Evolutionary conservation across 2,888 invertebrate species (phyloP), one percentile per base, ranked within the genome.

Genomic region (Drosophila mayaguana): DNA sequence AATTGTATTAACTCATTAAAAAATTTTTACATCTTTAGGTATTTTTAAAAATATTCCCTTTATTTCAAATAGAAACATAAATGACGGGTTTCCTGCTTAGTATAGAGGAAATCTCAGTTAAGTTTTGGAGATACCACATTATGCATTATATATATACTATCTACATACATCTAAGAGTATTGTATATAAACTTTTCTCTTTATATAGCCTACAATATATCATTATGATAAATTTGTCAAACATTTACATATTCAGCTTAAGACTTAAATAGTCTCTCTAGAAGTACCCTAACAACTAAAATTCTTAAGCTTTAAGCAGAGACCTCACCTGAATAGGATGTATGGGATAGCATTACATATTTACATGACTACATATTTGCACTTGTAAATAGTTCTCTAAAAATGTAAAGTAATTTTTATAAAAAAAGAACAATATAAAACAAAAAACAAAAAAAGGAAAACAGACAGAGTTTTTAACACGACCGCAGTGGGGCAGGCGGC

Each of bases 401-500:
- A 46, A 57, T 43, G 55, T 62, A 18, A 43, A 60, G 48, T 55
- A 59, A 63, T 61, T 63, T 74, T 62, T 43, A 18, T 43, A 59
- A 22, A 51, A 7, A 32, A 6, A 34, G 12, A 5, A 34, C 0
- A 50, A 28, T 9, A n/a, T 8, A 25, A 9, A 25, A 9, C n/a
- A 28, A 28, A n/a, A 20, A 5, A 25, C 28, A 16, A 28, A n/a
- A 0, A 34, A 2, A 18, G 28, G 28, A 50, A 6, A 14, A 8
- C 2, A 34, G 3, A 51, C 34, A 55, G 9, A 28, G 55, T 48
- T 48, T 50, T 18, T 8, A 78, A 85, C 83, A 88, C 50, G 54
- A 85, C 88, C 88, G 61, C 85, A 85, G 64, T 34, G 63, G 54
- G 38, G 22, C 38, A 38, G n/a, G n/a, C 40, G 40, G 43, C 18